Evolutionary conservation across 2,113 vertebrate species (phyloP).

Genomic region (Brachyistius frenatus): DNA sequence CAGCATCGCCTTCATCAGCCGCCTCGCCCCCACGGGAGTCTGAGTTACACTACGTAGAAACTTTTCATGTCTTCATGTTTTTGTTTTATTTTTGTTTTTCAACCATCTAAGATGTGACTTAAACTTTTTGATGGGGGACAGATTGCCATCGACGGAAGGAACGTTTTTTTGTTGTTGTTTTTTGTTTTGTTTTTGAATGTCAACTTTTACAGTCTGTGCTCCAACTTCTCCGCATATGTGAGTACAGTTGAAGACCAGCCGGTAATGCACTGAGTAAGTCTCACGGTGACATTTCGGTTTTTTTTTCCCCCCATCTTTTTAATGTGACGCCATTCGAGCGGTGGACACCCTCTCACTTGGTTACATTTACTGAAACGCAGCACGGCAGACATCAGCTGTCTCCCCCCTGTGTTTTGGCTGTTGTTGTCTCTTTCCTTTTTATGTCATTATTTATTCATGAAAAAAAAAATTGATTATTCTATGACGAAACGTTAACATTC

Average conservation of each 20-base stretch:
- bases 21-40: slow-evolving; percentile 93
- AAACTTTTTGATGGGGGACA: slow-evolving; percentile 60
- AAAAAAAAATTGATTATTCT: slow-evolving; percentile 43
- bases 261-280: slow-evolving; percentile 69
- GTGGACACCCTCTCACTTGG: slow-evolving; percentile 45
- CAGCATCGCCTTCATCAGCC: slow-evolving; percentile 97
- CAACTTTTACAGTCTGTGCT: slow-evolving; percentile 59
- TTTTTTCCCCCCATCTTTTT: slow-evolving; percentile 44
- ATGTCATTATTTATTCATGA: slow-evolving; percentile 79
- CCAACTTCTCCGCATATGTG: slow-evolving; percentile 49
- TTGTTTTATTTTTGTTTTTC: slow-evolving; percentile 37
- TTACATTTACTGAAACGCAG: slow-evolving; percentile 46
- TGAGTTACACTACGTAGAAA: slow-evolving; percentile 72
- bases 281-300: slow-evolving; percentile 12
- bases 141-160: slow-evolving; percentile 68
- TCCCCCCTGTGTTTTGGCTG: slow-evolving; percentile 21
- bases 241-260: slow-evolving; percentile 59
- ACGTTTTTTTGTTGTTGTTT: slow-evolving; percentile 16
- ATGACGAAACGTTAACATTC: slow-evolving; percentile 65
- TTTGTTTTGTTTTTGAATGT: slow-evolving; percentile 59
- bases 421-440: slow-evolving; percentile 37
- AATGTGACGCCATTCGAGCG: slow-evolving; percentile 64
- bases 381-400: slow-evolving; percentile 43
- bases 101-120: slow-evolving; percentile 63
- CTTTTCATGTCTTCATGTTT: slow-evolving; percentile 20